A percentile compares a stretch with the other conserved stretches of the same genome.
These are phyloP conservation scores for Bellardia pandia DNA, from an alignment of 2,888 invertebrate genomes.

Conservation along the genomic window DNA sequence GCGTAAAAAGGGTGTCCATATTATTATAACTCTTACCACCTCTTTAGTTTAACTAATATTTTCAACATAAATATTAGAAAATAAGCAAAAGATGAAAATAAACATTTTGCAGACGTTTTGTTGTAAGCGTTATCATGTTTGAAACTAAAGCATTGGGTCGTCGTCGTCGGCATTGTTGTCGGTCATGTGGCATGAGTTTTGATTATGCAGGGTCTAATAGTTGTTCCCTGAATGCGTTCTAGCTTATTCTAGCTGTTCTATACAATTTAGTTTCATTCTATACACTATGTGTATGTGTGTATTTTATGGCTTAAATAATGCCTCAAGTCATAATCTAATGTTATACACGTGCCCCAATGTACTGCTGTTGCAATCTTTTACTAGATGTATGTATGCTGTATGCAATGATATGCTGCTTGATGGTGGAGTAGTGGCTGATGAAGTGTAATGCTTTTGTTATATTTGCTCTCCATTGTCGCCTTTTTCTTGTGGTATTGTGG, in stretches of 20 bases:
- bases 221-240: constrained; percentile 3
- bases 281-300: constrained; percentile 10
- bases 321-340: constrained; percentile 65
- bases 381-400: background rate
- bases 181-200: constrained; percentile 43
- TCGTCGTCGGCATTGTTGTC: background rate
- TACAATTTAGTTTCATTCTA: background rate
- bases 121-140: constrained; percentile 29
- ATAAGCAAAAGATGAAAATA: constrained; percentile 49
- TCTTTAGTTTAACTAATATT: constrained; percentile 36
- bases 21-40: constrained; percentile 16
- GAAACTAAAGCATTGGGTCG: constrained; percentile 12
- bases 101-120: constrained; percentile 43
- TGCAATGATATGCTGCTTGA: constrained; percentile 25
- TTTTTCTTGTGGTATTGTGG: constrained; percentile 34
- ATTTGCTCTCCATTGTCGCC: background rate
- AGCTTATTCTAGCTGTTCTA: background rate
- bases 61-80: constrained; percentile 57
- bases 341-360: constrained; percentile 55
- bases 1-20: constrained; percentile 46
- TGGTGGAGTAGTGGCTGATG: constrained; percentile 31
- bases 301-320: constrained; percentile 36
- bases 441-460: constrained; percentile 41
- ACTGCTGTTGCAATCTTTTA: constrained; percentile 3
- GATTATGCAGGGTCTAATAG: constrained; percentile 44